Evolutionary conservation across 1,140 invertebrate genomes (phyloP).

Genomic region (Formica selysi): DNA sequence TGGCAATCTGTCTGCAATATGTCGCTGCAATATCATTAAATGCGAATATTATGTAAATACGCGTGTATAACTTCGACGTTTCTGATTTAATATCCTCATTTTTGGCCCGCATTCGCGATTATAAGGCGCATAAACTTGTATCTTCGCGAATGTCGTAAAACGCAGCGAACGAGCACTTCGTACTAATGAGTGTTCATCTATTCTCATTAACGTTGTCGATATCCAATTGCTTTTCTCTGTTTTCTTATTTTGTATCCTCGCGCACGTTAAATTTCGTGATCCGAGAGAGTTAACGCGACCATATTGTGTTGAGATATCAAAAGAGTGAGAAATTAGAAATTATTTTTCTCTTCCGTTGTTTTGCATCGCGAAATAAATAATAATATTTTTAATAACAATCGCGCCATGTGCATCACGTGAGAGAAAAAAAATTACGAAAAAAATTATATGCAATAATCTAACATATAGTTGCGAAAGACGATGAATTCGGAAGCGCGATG

Average conservation of each 20-base stretch:
- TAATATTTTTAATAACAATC: slow-evolving; percentile 21
- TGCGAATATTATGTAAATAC: neutral
- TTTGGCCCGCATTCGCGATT: neutral
- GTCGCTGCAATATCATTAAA: neutral
- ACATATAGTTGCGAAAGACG: neutral
- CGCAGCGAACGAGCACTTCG: neutral
- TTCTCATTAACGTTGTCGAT: slow-evolving; percentile 19
- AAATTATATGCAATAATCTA: neutral
- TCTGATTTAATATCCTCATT: slow-evolving; percentile 24
- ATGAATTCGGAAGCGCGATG: slow-evolving; percentile 23
- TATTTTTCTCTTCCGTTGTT: neutral
- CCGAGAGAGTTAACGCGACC: neutral
- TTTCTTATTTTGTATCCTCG: neutral
- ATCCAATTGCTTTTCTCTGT: neutral
- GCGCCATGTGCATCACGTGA: neutral
- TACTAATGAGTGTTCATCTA: slow-evolving; percentile 25
- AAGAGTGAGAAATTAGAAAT: neutral
- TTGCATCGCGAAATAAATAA: neutral
- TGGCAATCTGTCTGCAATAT: neutral
- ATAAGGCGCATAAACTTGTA: neutral
- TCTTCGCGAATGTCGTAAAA: slow-evolving; percentile 21
- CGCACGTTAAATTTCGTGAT: neutral
- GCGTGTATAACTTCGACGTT: neutral
- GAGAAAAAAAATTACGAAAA: neutral
- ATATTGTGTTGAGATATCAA: neutral